A percentile compares a stretch with the other conserved stretches of the same genome.
Conservation (phyloP, 2,888 invertebrate genomes). For the Strigamia crassipes region DNA sequence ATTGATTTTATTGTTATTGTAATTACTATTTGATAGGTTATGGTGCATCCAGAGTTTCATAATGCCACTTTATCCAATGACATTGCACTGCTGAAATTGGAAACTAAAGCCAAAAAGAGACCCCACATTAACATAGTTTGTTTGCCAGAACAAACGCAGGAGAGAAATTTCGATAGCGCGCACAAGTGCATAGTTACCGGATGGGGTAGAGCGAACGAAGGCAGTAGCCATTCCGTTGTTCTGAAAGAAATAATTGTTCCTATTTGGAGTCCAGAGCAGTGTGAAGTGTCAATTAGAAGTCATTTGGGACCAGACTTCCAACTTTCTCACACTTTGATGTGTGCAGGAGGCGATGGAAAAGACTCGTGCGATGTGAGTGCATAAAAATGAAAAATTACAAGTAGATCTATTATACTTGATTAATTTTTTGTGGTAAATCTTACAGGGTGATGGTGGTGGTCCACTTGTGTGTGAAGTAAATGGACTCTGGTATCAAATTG, state of each 20-base stretch:
- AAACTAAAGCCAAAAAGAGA: slow-evolving; percentile 53
- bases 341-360: slow-evolving; percentile 59
- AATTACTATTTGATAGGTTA: slow-evolving; percentile 19
- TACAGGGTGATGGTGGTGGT: slow-evolving; percentile 61
- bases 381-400: background rate
- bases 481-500: slow-evolving; percentile 60
- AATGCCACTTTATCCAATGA: slow-evolving; percentile 58
- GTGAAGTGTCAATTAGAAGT: slow-evolving; percentile 57
- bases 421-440: background rate
- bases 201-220: slow-evolving; percentile 59
- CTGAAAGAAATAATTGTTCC: slow-evolving; percentile 61
- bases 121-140: slow-evolving; percentile 59
- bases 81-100: slow-evolving; percentile 58
- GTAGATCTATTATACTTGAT: no score
- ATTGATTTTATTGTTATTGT: no score
- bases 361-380: slow-evolving; percentile 61
- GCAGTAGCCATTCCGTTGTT: slow-evolving; percentile 58
- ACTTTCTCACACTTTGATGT: slow-evolving; percentile 58
- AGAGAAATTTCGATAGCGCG: slow-evolving; percentile 50
- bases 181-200: slow-evolving; percentile 59
- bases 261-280: slow-evolving; percentile 58
- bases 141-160: slow-evolving; percentile 54
- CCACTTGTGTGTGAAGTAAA: slow-evolving; percentile 59
- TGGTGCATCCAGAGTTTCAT: slow-evolving; percentile 55
- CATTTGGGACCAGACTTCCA: slow-evolving; percentile 59